Evolutionary conservation across 2,888 invertebrate species (phyloP), one percentile per base, ranked within the genome.

Genomic region (Plagodis dolabraria): DNA sequence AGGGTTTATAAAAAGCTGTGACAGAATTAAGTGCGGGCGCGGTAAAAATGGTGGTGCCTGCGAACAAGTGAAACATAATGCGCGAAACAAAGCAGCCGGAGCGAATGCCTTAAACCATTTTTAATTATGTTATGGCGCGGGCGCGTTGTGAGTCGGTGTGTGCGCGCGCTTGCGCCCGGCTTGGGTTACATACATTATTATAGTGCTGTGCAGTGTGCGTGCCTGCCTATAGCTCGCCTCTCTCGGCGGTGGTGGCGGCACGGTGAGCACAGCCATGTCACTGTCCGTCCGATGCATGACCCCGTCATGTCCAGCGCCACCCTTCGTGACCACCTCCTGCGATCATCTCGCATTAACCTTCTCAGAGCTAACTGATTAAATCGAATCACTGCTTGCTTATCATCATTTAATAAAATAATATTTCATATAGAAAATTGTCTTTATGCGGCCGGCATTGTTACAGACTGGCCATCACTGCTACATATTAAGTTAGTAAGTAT

Each of bases 21-120:
- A 91, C 92, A 91, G 92, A 92, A 91, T 92, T 92, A 92, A 91
- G 86, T 91, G 82, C 86, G 87, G 82, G 82, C 86, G 86, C 86
- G 86, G 87, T 88, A 88, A 89, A 83, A 87, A 87, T 83, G 83
- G 80, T 80, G 82, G 85, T 82, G 82, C 81, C 80, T 87, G 90
- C 84, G 88, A 90, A 92, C 92, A 92, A 89, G 91, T 91, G 92
- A 92, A 92, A 92, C 88, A 92, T 90, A 90, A 92, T 86, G 92
- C 92, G 92, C 90, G 92, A 92, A 92, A 92, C 91, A 92, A 92
- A 92, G 92, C 92, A 92, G 92, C 89, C 92, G 92, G 87, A 88
- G 91, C 92, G 91, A 91, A 92, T 90, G 91, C 90, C 84, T 90
- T 92, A 92, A 92, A 92, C 92, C 92, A 92, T 92, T 92, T 92